phyloP scores from a whole-genome alignment of 2,113 vertebrate genomes.

The Phrynosoma blainvillii region DNA sequence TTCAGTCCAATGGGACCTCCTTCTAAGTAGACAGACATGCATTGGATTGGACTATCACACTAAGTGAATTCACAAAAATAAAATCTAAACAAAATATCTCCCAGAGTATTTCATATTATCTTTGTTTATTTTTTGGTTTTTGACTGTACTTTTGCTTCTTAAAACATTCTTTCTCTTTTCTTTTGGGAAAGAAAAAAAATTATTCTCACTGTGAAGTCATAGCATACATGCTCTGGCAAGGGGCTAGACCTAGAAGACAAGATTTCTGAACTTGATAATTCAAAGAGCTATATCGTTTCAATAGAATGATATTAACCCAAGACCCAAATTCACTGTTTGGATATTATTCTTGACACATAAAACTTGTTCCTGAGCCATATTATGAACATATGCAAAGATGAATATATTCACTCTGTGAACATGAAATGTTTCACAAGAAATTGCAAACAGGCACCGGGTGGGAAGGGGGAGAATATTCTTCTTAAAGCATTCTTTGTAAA shows the following conservation, averaged over 20 bases:
- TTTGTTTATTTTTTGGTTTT: too few species aligned
- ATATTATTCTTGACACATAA: background rate
- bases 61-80: background rate
- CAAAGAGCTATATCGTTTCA: background rate
- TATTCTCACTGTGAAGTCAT: constrained; percentile 2
- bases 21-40: too few species aligned
- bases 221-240: background rate
- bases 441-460: background rate
- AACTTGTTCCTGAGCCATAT: background rate
- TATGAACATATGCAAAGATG: background rate
- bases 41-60: too few species aligned
- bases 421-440: background rate
- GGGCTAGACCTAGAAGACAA: background rate
- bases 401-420: background rate
- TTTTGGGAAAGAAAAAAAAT: background rate
- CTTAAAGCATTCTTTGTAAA: background rate
- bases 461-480: background rate
- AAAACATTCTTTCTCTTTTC: background rate
- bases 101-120: background rate
- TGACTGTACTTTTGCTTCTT: background rate
- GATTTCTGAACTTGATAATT: constrained; percentile 1
- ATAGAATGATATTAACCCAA: background rate
- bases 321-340: background rate
- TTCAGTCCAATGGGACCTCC: too few species aligned
- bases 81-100: constrained; percentile 4